Conservation (phyloP, 2,113 vertebrate species). For the Tyto alba region DNA sequence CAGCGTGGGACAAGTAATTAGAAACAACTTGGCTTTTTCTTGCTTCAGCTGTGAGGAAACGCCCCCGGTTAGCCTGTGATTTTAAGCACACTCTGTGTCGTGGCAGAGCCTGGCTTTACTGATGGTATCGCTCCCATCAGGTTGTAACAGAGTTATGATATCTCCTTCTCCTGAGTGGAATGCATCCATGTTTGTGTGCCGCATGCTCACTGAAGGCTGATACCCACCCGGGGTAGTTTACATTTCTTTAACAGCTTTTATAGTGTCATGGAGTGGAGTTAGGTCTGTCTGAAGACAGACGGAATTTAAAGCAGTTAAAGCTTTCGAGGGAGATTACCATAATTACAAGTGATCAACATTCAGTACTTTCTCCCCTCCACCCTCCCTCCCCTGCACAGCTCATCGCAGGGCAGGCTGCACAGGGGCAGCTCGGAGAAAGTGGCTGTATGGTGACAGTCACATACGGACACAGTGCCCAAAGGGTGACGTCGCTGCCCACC, state of each 20-base stretch:
- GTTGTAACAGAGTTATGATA: background rate
- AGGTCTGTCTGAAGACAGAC: constrained; percentile 59
- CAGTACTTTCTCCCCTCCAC: background rate
- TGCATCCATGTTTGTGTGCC: background rate
- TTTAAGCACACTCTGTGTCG: background rate
- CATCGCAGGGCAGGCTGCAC: background rate
- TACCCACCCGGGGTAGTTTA: background rate
- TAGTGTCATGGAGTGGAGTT: constrained; percentile 5
- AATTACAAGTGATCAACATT: constrained; percentile 63
- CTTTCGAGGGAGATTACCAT: constrained; percentile 63
- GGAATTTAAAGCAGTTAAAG: constrained; percentile 48
- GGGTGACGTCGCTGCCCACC: background rate
- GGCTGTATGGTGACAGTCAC: background rate
- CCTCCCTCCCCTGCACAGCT: background rate
- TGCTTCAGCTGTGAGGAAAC: constrained; percentile 21
- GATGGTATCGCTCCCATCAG: background rate
- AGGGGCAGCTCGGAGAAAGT: background rate
- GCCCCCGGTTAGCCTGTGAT: background rate
- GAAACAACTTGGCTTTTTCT: background rate
- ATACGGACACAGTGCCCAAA: background rate
- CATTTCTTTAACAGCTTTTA: constrained; percentile 32
- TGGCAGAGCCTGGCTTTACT: background rate
- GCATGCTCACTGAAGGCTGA: background rate
- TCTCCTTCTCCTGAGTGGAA: background rate
- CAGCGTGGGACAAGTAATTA: background rate